Base-by-base conservation (phyloP, 2,888 invertebrate genomes). In the Octonoba sinensis region DNA sequence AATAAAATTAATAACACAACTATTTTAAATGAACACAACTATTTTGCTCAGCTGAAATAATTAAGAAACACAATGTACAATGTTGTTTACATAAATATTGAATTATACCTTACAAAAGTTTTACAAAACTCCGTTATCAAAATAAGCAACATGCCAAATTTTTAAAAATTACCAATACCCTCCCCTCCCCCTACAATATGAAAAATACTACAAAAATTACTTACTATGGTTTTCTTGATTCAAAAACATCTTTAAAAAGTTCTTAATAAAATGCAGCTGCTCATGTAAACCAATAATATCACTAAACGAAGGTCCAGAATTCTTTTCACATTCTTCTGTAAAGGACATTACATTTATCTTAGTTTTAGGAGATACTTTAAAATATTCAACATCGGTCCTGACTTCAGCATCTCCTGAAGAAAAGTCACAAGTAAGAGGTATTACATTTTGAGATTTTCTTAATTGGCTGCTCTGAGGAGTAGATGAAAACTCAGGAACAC, bases 281-380 rank as follows among this genome's bases (percentile, higher is more conserved):
- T 64, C 16, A 16, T 64, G 44, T 13, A 73, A 64, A 49, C 64
- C 73, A 54, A 36, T 56, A 73, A 64, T 64, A 1, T 56, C 44
- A 22, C 20, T 3, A 44, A 73, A 54, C 36, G 13, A 22, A 22
- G 20, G 13, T 15, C 13, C n/a, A 15, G 46, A 46, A 12, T 22
- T 18, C 15, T 20, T 64, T 20, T 56, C 57, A 8, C 36, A 2
- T 36, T 36, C 36, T 36, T 36, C 36, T 36, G 3, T 36, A 4
- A 8, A 36, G 8, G 36, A 11, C 36, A 8, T 8, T 36, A 36
- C 11, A 36, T 36, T 2, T 36, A 36, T 36, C 36, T 36, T 36
- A 36, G 36, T 36, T 36, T 36, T 36, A 8, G 6, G 8, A 36
- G 36, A 36, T 36, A 36, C 1, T 36, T 36, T 36, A 36, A 36